Base-by-base conservation (phyloP, 2,888 invertebrate genomes). In the Boloria euphrosyne region DNA sequence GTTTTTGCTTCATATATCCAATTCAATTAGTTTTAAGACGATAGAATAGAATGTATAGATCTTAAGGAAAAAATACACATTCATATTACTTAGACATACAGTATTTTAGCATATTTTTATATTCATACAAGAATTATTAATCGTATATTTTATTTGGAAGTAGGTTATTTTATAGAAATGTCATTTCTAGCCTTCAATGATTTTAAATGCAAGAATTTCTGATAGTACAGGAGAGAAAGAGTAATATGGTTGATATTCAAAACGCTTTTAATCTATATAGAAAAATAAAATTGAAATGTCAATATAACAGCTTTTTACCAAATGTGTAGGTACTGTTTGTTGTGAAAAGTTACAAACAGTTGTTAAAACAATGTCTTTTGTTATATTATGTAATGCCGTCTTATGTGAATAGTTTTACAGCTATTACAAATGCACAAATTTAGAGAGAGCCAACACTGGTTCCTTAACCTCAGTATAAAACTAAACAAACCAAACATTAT, bases 171-270 rank as follows among this genome's bases (percentile, higher is more conserved):
- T 17, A 51, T 54, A 50, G 47, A 60, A 59, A 63, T 57, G 65
- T 67, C 38, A 61, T 55, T 54, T 57, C 43, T 66, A 54, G n/a
- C 47, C 51, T 55, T 13, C 58, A 57, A 62, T 17, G 51, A 64
- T 61, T 68, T 64, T 62, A 68, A 72, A 67, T 69, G 58, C 68
- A 66, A 53, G 65, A 64, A 64, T 59, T 65, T 54, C 50, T 18
- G n/a, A 6, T 4, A 31, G 47, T 13, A 49, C 0, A 53, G n/a
- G n/a, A n/a, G n/a, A n/a, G n/a, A n/a, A n/a, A n/a, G n/a, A n/a
- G n/a, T n/a, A n/a, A n/a, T n/a, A n/a, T n/a, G n/a, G n/a, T n/a
- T n/a, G n/a, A n/a, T n/a, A n/a, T n/a, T n/a, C n/a, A n/a, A n/a
- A n/a, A n/a, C n/a, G n/a, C n/a, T n/a, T n/a, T n/a, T n/a, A n/a